Evolutionary conservation across 1,140 invertebrate genomes (phyloP), one percentile per base, ranked within the genome.

Genomic region (Aporrectodea caliginosa): DNA sequence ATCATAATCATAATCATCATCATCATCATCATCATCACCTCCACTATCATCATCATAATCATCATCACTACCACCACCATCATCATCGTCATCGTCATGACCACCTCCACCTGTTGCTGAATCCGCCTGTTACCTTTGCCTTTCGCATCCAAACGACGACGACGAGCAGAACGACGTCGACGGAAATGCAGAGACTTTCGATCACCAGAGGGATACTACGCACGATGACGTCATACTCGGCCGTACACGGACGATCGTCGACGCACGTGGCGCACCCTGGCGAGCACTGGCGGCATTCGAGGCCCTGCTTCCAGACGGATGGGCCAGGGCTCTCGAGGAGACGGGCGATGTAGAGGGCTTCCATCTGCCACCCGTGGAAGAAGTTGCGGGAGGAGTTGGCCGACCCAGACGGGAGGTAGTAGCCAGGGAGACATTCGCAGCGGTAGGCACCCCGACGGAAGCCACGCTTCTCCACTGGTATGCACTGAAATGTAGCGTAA

Each of bases 101-200:
- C n/a, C n/a, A n/a, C n/a, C n/a, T n/a, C n/a, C n/a, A n/a, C n/a
- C n/a, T n/a, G n/a, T n/a, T n/a, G n/a, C n/a, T n/a, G n/a, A n/a
- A n/a, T n/a, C n/a, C n/a, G 6, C 43, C 43, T 58, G 84, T 87
- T 88, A 94, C 93, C 91, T 93, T 94, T 84, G 92, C 92, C 88
- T 93, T 94, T 68, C 93, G 88, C 79, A 93, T 91, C 82, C 91
- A 90, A 83, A 93, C 93, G 30, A 94, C 92, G 71, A 93, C 90
- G 30, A 93, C 86, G 12, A 89, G 92, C n/a, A 94, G 87, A 14
- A 93, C 89, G 27, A 93, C 82, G 71, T 92, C 92, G 69, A 93
- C 90, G 12, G 92, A 90, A 86, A 94, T 93, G 85, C 92, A 93
- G 29, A 91, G 90, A 30, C 92, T 90, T 84, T 94, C 91, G 31